Base-by-base conservation (phyloP, 2,888 invertebrate genomes). In the Loripinus fragilis region DNA sequence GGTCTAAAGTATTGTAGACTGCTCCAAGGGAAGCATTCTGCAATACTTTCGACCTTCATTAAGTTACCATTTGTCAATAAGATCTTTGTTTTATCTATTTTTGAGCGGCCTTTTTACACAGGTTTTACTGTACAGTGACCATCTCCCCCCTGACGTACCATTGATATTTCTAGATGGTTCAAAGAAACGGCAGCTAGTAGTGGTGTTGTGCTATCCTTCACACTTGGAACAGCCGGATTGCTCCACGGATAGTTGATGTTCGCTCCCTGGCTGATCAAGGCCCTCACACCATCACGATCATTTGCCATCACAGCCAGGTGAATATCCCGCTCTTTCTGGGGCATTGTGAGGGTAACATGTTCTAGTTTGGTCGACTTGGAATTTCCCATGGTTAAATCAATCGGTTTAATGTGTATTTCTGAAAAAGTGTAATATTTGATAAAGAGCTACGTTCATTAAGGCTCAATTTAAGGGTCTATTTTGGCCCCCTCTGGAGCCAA, bases 171-270 rank as follows among this genome's bases (percentile, higher is more conserved):
- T 50, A 91, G 90, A 86, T 94, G 93, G 85, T 94, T 94, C 30
- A 94, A 89, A 0, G 94, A 94, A 12, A 94, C 94, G 25, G 94
- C 94, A 81, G 93, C 93, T 74, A 93, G 89, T n/a, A 94, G 87
- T 3, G 94, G 94, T 8, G 94, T 94, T 33, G 92, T 93, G 64
- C 94, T 94, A 83, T 94, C 94, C 81, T 94, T 94, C 25, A 94
- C 91, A 86, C 93, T 93, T n/a, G 94, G 94, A 15, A 93, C 91
- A 41, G 92, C 90, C 10, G 93, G 91, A 77, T 94, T 94, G 74
- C 90, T 91, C 93, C 94, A 94, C 0, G 94, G 93, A 85, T 93
- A 93, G 86, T 94, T 93, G 20, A 94, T 90, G 80, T 94, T 92
- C 20, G 93, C 93, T 15, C 93, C 93, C 38, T 90, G 87, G 8